phyloP scores from a whole-genome alignment of 1,140 invertebrate genomes.

The Listronotus bonariensis region DNA sequence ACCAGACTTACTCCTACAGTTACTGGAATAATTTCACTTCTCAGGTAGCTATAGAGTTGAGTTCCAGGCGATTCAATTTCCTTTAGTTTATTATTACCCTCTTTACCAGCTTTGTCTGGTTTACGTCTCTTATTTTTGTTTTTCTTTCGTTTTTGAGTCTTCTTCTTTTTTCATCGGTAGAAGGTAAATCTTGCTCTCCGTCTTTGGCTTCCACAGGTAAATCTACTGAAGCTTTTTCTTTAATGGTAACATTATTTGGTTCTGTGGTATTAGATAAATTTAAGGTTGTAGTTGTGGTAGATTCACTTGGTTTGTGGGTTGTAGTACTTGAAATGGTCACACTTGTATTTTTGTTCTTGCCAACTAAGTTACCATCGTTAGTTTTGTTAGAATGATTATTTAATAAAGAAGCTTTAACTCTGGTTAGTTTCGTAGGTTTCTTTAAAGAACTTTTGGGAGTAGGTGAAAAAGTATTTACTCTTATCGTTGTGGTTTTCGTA shows the following conservation, averaged over 20 bases:
- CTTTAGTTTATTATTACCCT: conserved; percentile 55
- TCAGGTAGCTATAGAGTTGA: conserved; percentile 77
- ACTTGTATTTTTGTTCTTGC: conserved; percentile 30
- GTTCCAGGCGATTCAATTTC: conserved; percentile 65
- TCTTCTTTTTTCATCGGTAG: conserved; percentile 50
- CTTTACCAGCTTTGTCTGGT: conserved; percentile 59
- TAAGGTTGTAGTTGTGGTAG: conserved; percentile 14
- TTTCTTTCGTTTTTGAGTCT: conserved; percentile 62
- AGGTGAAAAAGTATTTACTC: conserved; percentile 26
- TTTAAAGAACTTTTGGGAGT: conserved; percentile 33
- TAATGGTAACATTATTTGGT: neutral
- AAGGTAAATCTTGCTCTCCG: conserved; percentile 61
- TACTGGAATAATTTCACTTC: conserved; percentile 74
- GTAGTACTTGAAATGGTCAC: conserved; percentile 38
- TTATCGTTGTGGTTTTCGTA: conserved; percentile 39
- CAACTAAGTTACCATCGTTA: conserved; percentile 20
- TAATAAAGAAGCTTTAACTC: conserved; percentile 46
- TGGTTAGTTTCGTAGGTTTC: conserved; percentile 45
- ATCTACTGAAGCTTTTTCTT: conserved; percentile 32
- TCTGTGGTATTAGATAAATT: conserved; percentile 16
- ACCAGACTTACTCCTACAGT: conserved; percentile 76
- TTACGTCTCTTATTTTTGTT: conserved; percentile 64
- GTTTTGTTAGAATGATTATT: conserved; percentile 37
- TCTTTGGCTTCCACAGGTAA: conserved; percentile 60
- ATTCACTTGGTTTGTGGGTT: conserved; percentile 39